These are phyloP conservation scores for human (Homo sapiens) DNA, from an alignment of 2,113 vertebrate species.

Conservation along the genomic window DNA sequence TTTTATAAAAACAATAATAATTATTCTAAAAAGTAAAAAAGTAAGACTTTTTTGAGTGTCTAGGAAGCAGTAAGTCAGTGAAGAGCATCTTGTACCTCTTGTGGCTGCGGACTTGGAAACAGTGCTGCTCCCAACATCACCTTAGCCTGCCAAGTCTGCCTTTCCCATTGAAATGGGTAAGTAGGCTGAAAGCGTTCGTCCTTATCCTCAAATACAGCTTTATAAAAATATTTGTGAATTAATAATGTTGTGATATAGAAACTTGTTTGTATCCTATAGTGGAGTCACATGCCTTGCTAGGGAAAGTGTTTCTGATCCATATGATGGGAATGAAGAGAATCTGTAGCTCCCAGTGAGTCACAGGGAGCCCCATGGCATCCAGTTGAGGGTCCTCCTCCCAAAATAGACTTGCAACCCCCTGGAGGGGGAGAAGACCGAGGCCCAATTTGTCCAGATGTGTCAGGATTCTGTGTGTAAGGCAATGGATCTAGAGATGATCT, in stretches of 20 bases:
- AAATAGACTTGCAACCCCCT: neutral
- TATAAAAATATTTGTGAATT: neutral
- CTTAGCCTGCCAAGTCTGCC: fast-evolving
- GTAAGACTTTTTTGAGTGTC: no score
- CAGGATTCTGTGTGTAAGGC: neutral
- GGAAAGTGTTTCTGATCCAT: neutral
- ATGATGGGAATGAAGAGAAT: neutral
- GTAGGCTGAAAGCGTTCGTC: neutral
- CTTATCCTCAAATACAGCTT: neutral
- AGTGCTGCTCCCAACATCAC: fast-evolving
- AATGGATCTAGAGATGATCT: no score
- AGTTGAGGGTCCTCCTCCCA: neutral
- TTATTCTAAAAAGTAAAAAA: neutral
- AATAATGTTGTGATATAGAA: neutral
- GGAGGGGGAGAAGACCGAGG: neutral
- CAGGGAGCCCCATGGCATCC: neutral
- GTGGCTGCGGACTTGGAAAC: neutral
- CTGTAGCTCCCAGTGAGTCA: neutral
- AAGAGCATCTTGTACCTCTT: no score
- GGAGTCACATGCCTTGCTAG: neutral
- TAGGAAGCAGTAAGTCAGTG: neutral
- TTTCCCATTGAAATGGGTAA: neutral
- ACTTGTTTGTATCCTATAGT: neutral
- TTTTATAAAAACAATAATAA: neutral
- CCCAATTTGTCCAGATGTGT: no score